Evolutionary conservation across 2,888 invertebrate genomes (phyloP).

Genomic region (Agrotis ipsilon): DNA sequence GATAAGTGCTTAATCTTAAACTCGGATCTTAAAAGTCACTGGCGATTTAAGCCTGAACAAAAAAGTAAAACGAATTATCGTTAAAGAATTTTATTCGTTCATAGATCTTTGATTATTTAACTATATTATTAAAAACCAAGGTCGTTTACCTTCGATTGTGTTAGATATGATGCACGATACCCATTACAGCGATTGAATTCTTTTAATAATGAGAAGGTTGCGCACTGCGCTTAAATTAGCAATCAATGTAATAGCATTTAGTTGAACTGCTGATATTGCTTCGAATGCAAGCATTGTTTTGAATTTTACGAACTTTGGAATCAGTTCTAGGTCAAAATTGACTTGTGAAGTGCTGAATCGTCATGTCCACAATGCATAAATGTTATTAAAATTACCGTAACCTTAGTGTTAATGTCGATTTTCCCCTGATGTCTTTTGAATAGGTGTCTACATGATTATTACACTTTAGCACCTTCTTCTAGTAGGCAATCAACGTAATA

Average conservation of each 20-base stretch:
- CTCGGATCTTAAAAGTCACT: slow-evolving; percentile 37
- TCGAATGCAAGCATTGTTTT: slow-evolving; percentile 15
- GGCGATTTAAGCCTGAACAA: slow-evolving; percentile 4
- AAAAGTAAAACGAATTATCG: slow-evolving; percentile 14
- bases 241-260: slow-evolving; percentile 28
- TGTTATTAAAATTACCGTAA: too few species aligned
- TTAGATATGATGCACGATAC: slow-evolving; percentile 59
- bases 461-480: too few species aligned
- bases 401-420: too few species aligned
- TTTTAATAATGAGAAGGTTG: slow-evolving; percentile 41
- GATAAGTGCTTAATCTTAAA: slow-evolving; percentile 42
- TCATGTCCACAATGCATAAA: not conserved
- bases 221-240: slow-evolving; percentile 28
- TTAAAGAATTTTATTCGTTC: slow-evolving; percentile 28
- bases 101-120: slow-evolving; percentile 51
- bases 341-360: not conserved
- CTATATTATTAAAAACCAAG: slow-evolving; percentile 61
- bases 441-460: too few species aligned
- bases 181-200: slow-evolving; percentile 58
- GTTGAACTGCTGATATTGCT: slow-evolving; percentile 10
- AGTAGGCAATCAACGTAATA: too few species aligned
- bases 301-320: not conserved
- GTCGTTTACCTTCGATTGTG: slow-evolving; percentile 58
- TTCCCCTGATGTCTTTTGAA: too few species aligned
- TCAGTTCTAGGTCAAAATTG: slow-evolving; percentile 4